Evolutionary conservation across 2,797 vertebrate species (phyloP), one percentile per base, ranked within the genome.

Genomic region (Jordanella pulchra): DNA sequence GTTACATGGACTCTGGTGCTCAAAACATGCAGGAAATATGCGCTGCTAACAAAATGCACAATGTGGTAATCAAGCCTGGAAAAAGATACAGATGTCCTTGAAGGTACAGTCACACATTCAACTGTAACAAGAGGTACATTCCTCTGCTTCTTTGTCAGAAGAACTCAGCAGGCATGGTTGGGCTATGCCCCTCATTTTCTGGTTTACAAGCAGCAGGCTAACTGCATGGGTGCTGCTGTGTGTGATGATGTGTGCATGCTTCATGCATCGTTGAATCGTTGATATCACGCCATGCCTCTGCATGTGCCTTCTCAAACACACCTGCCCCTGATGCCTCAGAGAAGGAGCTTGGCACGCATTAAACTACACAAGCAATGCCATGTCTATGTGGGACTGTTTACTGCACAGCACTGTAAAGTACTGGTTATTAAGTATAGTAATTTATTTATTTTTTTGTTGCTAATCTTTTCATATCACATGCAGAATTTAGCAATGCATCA

Each of bases 261-360:
- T 91, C 87, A 91, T 84, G 88, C 89, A 79, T 86, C 77, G 63
- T 74, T 90, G 90, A 72, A 82, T 87, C 77, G 58, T 70, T 72
- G 84, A 72, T 77, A 86, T 87, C 87, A 85, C 60, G 78, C 86
- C 77, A 88, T 73, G 86, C 79, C 87, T 72, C 84, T 80, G 86
- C 84, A 73, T 88, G 84, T 53, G 73, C 86, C 87, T 91, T 79
- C 84, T 86, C 81, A 87, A 78, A 86, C 87, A 89, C 90, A 90
- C 91, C 87, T 91, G 86, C 88, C 88, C 82, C 86, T 54, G 75
- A 83, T 45, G 81, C 88, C 89, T 87, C 66, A 3, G 78, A 89
- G 86, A 65, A 73, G 78, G 84, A 72, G 78, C 72, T 71, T 73
- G 77, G 73, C 75, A 47, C 28, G 25, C 18, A 27, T 72, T 84